phyloP scores from a whole-genome alignment of 2,888 invertebrate species.

The Drosophila testacea region DNA sequence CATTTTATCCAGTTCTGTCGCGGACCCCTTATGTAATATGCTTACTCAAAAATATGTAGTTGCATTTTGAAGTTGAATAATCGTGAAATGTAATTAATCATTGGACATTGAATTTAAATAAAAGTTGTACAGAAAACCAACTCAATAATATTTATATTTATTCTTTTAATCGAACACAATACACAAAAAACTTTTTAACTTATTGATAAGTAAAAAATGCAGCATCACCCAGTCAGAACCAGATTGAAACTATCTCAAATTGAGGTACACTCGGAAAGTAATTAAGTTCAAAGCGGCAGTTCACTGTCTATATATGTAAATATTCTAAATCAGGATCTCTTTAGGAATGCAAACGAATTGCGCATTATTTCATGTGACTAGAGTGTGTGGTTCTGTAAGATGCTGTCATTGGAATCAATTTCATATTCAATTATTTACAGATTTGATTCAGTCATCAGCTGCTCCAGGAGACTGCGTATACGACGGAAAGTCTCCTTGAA shows the following conservation, averaged over 20 bases:
- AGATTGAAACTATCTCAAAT: too few relatives aligned
- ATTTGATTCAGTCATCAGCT: constrained; percentile 69
- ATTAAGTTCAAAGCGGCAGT: not conserved
- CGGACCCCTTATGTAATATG: constrained; percentile 55
- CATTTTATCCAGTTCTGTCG: constrained; percentile 37
- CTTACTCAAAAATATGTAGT: constrained; percentile 52
- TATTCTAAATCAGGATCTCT: not conserved
- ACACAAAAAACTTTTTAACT: constrained; percentile 9
- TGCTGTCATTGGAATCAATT: constrained; percentile 3
- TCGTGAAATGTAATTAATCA: constrained; percentile 72
- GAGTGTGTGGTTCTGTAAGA: constrained; percentile 2
- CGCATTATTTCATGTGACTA: constrained; percentile 8
- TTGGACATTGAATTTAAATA: constrained; percentile 76
- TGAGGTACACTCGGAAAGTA: constrained; percentile 1
- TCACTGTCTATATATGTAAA: not conserved
- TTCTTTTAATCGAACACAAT: constrained; percentile 7
- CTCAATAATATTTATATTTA: not conserved
- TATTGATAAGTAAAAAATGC: constrained; percentile 7
- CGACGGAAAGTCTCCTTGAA: constrained; percentile 81
- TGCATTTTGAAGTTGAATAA: constrained; percentile 73
- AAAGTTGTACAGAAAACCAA: constrained; percentile 54
- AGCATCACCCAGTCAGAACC: constrained; percentile 8
- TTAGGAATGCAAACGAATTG: constrained; percentile 8
- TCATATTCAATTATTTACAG: constrained; percentile 60
- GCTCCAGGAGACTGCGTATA: constrained; percentile 78